Evolutionary conservation across 2,113 vertebrate genomes (phyloP).

Genomic region (Mionectes macconnelli): DNA sequence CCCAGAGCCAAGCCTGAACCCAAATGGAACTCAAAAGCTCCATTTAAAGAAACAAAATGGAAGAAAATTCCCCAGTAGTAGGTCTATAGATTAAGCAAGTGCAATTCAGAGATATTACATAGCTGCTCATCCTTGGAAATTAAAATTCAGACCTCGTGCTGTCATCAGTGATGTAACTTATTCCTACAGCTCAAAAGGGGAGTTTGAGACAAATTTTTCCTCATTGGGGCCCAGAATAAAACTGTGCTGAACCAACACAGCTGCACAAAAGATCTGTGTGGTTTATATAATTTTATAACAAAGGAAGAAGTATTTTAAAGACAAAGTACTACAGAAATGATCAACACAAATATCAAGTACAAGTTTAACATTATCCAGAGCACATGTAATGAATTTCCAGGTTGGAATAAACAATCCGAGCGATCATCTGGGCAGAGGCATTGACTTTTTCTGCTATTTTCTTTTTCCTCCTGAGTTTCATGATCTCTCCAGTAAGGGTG

Average conservation of each 20-base stretch:
- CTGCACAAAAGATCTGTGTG: neutral
- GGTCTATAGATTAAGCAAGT: conserved; percentile 52
- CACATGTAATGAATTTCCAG: neutral
- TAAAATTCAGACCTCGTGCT: conserved; percentile 35
- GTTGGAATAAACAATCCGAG: neutral
- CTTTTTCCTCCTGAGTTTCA: conserved; percentile 29
- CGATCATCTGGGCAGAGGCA: conserved; percentile 9
- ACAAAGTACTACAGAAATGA: conserved; percentile 48
- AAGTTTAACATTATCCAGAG: conserved; percentile 28
- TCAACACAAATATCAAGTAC: conserved; percentile 53
- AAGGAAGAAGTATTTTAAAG: conserved; percentile 47
- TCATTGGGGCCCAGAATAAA: neutral
- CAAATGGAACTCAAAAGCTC: conserved; percentile 14
- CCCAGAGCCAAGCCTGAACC: conserved; percentile 2
- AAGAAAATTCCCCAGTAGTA: conserved; percentile 38
- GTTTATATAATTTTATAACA: neutral
- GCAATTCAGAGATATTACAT: conserved; percentile 46
- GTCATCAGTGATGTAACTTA: neutral
- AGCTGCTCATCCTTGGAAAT: conserved; percentile 51
- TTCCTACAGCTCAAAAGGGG: neutral
- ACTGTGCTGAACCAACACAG: neutral
- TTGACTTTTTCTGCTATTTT: neutral
- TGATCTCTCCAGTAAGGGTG: neutral
- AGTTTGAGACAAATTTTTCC: neutral
- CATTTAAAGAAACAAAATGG: conserved; percentile 10